Percentiles rank a stretch among this genome's conserved stretches.
phyloP scores from a whole-genome alignment of 2,113 vertebrate genomes.

The Oophaga pumilio region DNA sequence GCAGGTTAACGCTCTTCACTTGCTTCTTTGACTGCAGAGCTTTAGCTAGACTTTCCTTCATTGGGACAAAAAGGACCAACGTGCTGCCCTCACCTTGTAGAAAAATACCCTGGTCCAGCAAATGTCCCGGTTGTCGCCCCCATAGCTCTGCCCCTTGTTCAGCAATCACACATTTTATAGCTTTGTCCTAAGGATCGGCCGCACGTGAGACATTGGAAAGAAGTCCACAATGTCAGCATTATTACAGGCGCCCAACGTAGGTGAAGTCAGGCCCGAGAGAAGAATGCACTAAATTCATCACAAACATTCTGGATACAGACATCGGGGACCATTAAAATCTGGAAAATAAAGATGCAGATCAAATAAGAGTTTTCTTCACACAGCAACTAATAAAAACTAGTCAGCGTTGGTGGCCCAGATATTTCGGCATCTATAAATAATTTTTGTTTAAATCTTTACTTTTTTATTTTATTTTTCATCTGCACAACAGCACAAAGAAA shows the following conservation, averaged over 20 bases:
- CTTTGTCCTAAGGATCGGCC: not conserved
- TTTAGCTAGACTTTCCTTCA: too few relatives aligned
- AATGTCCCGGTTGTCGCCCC: too few relatives aligned
- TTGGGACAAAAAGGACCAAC: not conserved
- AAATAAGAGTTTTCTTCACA: slow-evolving; percentile 47
- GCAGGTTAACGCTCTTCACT: not conserved
- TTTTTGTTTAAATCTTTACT: slow-evolving; percentile 42
- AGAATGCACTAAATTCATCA: slow-evolving; percentile 41
- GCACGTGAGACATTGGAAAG: not conserved
- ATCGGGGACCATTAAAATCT: slow-evolving; percentile 24
- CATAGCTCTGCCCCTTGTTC: not conserved
- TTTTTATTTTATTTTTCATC: slow-evolving; percentile 49
- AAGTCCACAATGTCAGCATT: not conserved
- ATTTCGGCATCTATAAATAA: slow-evolving; percentile 56
- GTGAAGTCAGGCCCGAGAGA: not conserved
- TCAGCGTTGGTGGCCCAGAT: slow-evolving; percentile 51
- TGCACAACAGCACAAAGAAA: slow-evolving; percentile 51
- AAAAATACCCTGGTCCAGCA: not conserved
- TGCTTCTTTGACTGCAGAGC: too few relatives aligned
- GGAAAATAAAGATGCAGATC: slow-evolving; percentile 49
- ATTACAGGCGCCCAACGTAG: not conserved
- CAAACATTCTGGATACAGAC: slow-evolving; percentile 41
- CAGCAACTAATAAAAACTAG: slow-evolving; percentile 41
- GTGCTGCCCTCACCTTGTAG: not conserved
- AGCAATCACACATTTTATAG: not conserved